Conservation (phyloP, 2,113 vertebrate species). For the Romanogobio albipinnatus region DNA sequence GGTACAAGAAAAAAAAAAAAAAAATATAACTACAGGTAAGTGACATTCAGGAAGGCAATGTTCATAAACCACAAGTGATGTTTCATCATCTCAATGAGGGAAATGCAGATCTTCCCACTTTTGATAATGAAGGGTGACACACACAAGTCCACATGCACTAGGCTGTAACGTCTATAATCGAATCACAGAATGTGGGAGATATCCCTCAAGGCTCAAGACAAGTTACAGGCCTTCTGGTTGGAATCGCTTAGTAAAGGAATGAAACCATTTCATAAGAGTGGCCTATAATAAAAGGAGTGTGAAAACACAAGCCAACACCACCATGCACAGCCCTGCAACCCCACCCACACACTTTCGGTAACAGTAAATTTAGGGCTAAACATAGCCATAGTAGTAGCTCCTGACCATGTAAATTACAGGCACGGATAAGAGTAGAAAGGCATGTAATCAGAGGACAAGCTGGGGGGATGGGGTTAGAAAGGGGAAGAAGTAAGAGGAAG, state of each 20-base stretch:
- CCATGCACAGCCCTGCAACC: slow-evolving; percentile 72
- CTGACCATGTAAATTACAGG: slow-evolving; percentile 80
- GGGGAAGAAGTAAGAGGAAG: slow-evolving; percentile 61
- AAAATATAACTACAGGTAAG: slow-evolving; percentile 16
- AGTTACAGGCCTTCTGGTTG: slow-evolving; percentile 66
- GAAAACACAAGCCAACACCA: slow-evolving; percentile 78
- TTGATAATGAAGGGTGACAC: not conserved
- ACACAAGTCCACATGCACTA: not conserved
- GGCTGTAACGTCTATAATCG: slow-evolving; percentile 6
- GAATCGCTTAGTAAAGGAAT: slow-evolving; percentile 75
- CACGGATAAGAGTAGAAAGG: slow-evolving; percentile 67
- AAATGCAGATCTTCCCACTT: not conserved
- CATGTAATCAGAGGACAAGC: slow-evolving; percentile 76
- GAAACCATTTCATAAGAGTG: slow-evolving; percentile 76
- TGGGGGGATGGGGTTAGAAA: slow-evolving; percentile 56
- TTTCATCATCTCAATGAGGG: not conserved
- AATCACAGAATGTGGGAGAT: slow-evolving; percentile 1
- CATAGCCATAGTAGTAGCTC: slow-evolving; percentile 78
- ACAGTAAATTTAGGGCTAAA: slow-evolving; percentile 81
- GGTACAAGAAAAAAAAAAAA: slow-evolving; percentile 56
- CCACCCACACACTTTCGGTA: slow-evolving; percentile 82
- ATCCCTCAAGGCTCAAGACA: slow-evolving; percentile 55
- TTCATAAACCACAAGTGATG: not conserved
- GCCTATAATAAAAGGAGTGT: slow-evolving; percentile 80
- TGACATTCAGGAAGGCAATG: not conserved